Evolutionary conservation across 2,888 invertebrate species (phyloP), one percentile per base, ranked within the genome.

Genomic region (Andrena bicolor): DNA sequence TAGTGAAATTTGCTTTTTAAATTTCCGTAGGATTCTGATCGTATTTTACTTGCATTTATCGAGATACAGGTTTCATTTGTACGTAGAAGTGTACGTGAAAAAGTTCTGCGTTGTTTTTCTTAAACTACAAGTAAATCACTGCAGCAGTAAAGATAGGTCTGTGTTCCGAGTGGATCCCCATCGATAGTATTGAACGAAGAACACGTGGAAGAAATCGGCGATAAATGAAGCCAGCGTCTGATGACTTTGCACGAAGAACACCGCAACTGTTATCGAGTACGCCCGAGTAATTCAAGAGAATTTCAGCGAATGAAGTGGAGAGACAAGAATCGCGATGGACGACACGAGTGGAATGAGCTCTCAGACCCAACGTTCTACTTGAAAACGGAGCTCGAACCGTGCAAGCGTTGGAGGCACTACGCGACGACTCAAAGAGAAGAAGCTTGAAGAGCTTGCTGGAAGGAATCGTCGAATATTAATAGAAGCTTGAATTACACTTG

Each of bases 131-230:
- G 26, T 61, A 16, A 41, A 58, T 61, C 10, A 49, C 48, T 23
- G 20, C 20, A 60, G 41, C 23, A 70, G 60, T 32, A 51, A 41
- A 71, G 48, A 71, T 71, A 79, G 80, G 66, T 63, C 48, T 79
- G 79, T 72, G 80, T 41, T 68, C 26, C 53, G 65, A 61, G 61
- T 48, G 61, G 16, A 61, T 48, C 51, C 65, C 53, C 26, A 28
- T 10, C 53, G 61, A 66, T 48, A 49, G 16, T 30, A 7, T 32
- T 66, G 28, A 61, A 35, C 8, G 3, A 51, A 58, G 58, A 60
- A 0, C 6, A 2, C 32, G 6, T 26, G 48, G 65, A 79, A 65
- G 53, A 71, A 71, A 2, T 72, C 23, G n/a, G 48, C 10, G 32
- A 30, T 53, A 10, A 30, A 23, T 23, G 26, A 10, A 60, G 10